Evolutionary conservation across 2,113 vertebrate species (phyloP), one percentile per base, ranked within the genome.

Genomic region (Sphaerodactylus townsendi): DNA sequence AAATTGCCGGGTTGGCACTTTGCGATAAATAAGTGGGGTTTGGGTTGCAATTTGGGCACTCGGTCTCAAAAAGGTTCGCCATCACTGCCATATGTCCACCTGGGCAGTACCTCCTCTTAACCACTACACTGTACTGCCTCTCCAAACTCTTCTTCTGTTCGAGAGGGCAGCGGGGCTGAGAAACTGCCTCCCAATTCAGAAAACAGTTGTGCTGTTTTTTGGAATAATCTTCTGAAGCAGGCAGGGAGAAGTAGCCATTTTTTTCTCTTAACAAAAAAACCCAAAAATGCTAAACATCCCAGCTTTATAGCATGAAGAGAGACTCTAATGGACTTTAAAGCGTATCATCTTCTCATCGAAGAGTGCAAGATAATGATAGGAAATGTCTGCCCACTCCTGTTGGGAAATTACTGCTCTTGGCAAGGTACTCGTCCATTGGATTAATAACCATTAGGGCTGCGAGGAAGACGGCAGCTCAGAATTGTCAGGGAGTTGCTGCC

Each of bases 341-440:
- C 76, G 1, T 41, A 3, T 72, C 0, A 0, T 87, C 75, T 30
- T 68, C 85, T 53, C 44, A 2, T 84, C 70, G 25, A 17, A 33
- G 77, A 2, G 41, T 21, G 53, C 1, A 5, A 74, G 78, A 56
- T 82, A 64, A 46, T 77, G 78, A 37, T 25, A 37, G 41, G 50
- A 14, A 3, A 64, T 1, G 0, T 2, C 21, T 37, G 11, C 25
- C 30, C 0, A 0, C 35, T 71, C 73, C 70, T 76, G 14, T 23
- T 2, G n/a, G 28, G 64, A 77, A 66, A 39, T 64, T 86, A 23
- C 35, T 66, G 21, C 25, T 46, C 23, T 87, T 76, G 84, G 74
- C 3, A 2, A 65, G 73, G 37, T 6, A 2, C 3, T 82, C 44
- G 37, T 86, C 35, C 1, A 0, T 23, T 13, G 4, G 46, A n/a